Conservation (phyloP, 2,888 invertebrate species). For the Cosmopolites sordidus region DNA sequence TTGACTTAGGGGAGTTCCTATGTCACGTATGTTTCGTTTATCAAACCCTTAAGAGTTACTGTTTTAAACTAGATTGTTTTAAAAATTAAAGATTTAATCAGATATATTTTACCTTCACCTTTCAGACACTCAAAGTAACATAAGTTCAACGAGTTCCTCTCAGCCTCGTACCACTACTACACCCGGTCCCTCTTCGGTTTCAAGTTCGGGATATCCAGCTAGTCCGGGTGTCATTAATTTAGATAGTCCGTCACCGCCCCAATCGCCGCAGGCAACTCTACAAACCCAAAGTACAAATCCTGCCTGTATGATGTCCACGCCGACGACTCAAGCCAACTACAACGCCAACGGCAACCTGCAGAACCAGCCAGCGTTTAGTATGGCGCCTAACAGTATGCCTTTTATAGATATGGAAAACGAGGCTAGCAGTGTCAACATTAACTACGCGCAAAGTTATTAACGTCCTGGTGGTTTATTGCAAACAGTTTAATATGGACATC, state of each 20-base stretch:
- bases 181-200: slow-evolving; percentile 51
- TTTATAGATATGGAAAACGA: slow-evolving; percentile 44
- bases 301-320: slow-evolving; percentile 37
- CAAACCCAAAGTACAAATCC: slow-evolving; percentile 27
- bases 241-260: slow-evolving; percentile 62
- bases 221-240: slow-evolving; percentile 60
- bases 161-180: slow-evolving; percentile 44
- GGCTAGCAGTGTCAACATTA: slow-evolving; percentile 24
- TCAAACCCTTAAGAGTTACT: too few species aligned
- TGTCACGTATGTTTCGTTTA: too few species aligned
- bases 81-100: too few species aligned
- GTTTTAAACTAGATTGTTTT: too few species aligned
- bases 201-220: slow-evolving; percentile 58
- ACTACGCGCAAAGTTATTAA: slow-evolving; percentile 9
- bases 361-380: slow-evolving; percentile 26
- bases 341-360: slow-evolving; percentile 25
- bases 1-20: too few species aligned
- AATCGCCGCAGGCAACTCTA: slow-evolving; percentile 37
- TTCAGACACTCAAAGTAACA: slow-evolving; percentile 33
- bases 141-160: slow-evolving; percentile 49
- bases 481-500: too few species aligned
- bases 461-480: too few species aligned
- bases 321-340: slow-evolving; percentile 15
- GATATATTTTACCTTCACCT: not conserved
- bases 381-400: slow-evolving; percentile 35